Percentiles rank a stretch among this genome's conserved stretches.
These are phyloP conservation scores for Nerophis lumbriciformis DNA, from an alignment of 2,113 vertebrate genomes.

Conservation along the genomic window DNA sequence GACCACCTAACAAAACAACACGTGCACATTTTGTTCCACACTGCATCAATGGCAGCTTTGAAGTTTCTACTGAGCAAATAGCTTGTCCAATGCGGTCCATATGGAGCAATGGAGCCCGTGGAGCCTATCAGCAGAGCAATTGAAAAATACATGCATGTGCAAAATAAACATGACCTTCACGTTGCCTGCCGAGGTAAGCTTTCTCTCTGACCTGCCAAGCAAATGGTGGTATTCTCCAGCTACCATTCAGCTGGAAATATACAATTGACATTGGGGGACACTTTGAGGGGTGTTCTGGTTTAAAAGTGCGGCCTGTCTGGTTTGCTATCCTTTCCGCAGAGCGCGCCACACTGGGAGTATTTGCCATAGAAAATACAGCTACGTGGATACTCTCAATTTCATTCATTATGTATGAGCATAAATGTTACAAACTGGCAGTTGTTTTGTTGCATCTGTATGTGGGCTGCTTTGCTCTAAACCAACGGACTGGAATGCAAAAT, in stretches of 20 bases:
- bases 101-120: constrained; percentile 14
- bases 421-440: constrained; percentile 68
- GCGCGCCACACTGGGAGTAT: constrained; percentile 54
- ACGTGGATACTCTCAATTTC: constrained; percentile 54
- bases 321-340: constrained; percentile 37
- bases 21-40: background rate
- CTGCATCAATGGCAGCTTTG: constrained; percentile 20
- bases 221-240: constrained; percentile 52
- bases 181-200: constrained; percentile 34
- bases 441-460: constrained; percentile 48
- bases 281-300: background rate
- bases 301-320: constrained; percentile 44
- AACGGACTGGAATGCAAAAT: constrained; percentile 34
- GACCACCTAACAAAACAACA: background rate
- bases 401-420: constrained; percentile 73
- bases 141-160: constrained; percentile 50
- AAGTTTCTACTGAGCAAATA: constrained; percentile 31
- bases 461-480: constrained; percentile 32
- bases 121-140: constrained; percentile 35
- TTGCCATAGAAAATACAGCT: constrained; percentile 52
- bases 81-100: constrained; percentile 6
- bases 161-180: constrained; percentile 62
- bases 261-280: constrained; percentile 48
- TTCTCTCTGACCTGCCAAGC: constrained; percentile 46
- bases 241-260: constrained; percentile 50